Base-by-base conservation (phyloP, 2,888 invertebrate genomes). In the Palloptera scutellata region DNA sequence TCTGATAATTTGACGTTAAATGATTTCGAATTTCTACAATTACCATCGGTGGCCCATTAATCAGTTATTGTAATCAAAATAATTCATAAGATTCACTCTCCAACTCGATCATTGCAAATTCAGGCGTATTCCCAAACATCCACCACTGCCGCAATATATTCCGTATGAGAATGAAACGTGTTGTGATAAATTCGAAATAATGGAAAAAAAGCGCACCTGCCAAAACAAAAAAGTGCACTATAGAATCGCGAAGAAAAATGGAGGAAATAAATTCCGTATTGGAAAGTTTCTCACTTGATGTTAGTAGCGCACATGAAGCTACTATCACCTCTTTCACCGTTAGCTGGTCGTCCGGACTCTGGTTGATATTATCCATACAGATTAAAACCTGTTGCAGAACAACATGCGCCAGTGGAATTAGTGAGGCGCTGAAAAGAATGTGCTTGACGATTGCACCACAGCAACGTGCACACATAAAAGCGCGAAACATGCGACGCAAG, bases 141-240 rank as follows among this genome's bases (percentile, higher is more conserved):
- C 84, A 84, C 84, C 84, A 84, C 68, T 84, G 83, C 1, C 78
- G 74, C 43, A 84, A 53, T 42, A 83, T 79, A 45, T 78, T 83
- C 19, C 79, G 79, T 13, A 84, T 79, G 1, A 78, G 65, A 20
- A 83, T 66, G 11, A 79, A 72, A 10, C 83, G 80, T 0, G 79
- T 79, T 5, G 84, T 75, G 20, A 81, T 77, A 71, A 81, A 84
- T 61, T 84, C 84, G 43, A 84, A 79, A 43, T 79, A 81, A 58
- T 82, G 77, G 61, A 84, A 83, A 67, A 84, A 83, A 6, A 82
- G 74, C 1, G 80, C 72, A 64, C 78, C 80, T 79, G 66, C 1
- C 67, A 66, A 40, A 20, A 12, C 13, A 54, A 20, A 52, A 51
- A 54, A 12, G 30, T 6, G 30, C 30, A 30, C 30, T 30, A 48